Conservation (phyloP, 2,888 invertebrate species). For the Campopleginae sp. region DNA sequence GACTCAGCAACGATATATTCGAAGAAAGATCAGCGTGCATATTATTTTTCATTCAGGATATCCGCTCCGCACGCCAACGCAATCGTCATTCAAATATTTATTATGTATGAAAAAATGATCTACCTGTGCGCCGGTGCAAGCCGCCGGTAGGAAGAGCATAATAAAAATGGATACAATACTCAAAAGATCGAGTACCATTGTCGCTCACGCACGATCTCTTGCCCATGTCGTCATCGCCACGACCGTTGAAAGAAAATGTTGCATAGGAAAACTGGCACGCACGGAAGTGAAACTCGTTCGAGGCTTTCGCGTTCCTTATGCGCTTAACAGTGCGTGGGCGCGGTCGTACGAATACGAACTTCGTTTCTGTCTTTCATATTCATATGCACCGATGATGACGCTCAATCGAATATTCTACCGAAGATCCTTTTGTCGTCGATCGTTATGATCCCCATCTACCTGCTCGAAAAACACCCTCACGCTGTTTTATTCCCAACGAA, state of each 20-base stretch:
- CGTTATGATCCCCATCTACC: too few species aligned
- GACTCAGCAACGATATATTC: constrained; percentile 37
- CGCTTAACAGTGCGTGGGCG: constrained; percentile 49
- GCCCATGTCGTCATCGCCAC: neutral
- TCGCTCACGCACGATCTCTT: constrained; percentile 35
- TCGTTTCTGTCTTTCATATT: constrained; percentile 16
- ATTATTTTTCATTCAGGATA: constrained; percentile 43
- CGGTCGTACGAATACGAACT: constrained; percentile 44
- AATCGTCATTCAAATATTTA: constrained; percentile 65
- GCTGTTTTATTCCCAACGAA: too few species aligned
- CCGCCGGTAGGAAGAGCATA: neutral
- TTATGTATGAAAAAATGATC: constrained; percentile 29
- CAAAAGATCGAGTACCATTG: constrained; percentile 27
- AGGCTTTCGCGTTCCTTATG: constrained; percentile 25
- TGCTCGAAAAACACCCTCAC: too few species aligned
- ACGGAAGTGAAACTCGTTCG: constrained; percentile 61
- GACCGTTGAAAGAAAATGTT: constrained; percentile 26
- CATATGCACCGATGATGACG: constrained; percentile 9
- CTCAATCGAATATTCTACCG: neutral
- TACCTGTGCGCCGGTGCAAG: constrained; percentile 9
- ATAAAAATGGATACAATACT: constrained; percentile 34
- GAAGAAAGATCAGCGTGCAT: neutral
- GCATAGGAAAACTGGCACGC: constrained; percentile 40
- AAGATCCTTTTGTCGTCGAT: too few species aligned
- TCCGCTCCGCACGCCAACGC: constrained; percentile 61